phyloP scores from a whole-genome alignment of 2,797 vertebrate genomes.

The Pseudocheirus occidentalis region DNA sequence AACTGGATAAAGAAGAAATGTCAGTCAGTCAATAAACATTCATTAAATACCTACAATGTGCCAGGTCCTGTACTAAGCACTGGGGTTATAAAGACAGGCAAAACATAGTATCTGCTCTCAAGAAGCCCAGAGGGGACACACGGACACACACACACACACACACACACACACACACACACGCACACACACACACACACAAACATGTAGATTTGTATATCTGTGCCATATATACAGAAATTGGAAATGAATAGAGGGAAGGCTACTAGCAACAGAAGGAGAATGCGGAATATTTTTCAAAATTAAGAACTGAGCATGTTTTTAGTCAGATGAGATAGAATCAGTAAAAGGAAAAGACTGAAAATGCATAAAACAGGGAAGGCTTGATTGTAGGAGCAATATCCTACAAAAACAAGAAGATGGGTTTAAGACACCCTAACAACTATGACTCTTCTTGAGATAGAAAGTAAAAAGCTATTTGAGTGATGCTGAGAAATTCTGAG shows the following conservation, averaged over 20 bases:
- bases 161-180: neutral
- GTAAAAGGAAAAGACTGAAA: neutral
- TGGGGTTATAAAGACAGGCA: too few relatives aligned
- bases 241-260: neutral
- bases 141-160: too few relatives aligned
- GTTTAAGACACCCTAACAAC: neutral
- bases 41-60: neutral
- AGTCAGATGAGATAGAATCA: neutral
- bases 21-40: neutral
- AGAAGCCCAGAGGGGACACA: neutral
- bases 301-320: neutral
- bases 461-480: neutral
- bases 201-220: too few relatives aligned
- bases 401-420: neutral
- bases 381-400: neutral
- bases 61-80: neutral
- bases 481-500: neutral
- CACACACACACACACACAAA: too few relatives aligned
- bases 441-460: neutral
- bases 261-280: neutral
- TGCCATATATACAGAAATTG: neutral
- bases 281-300: neutral
- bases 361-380: neutral
- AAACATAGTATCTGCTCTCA: too few relatives aligned
- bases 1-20: neutral